Evolutionary conservation across 2,888 invertebrate genomes (phyloP), one percentile per base, ranked within the genome.

Genomic region (Dendrolimus pini): DNA sequence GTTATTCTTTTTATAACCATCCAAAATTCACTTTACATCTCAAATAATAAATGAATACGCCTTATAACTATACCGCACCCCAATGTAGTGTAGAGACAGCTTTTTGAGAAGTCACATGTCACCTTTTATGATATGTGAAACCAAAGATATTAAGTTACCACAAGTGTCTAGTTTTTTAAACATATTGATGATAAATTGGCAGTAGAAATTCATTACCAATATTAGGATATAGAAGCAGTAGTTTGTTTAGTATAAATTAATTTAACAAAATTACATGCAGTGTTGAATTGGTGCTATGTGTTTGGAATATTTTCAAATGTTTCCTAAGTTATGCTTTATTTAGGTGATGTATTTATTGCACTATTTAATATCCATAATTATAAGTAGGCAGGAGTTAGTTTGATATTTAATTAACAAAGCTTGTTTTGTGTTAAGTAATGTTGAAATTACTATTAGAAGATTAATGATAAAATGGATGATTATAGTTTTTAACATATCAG

Each of bases 281-380:
- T 70, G 72, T 80, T 78, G 56, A 77, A 83, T 84, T 82, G 86
- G 88, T 87, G 87, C 87, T 87, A 85, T 79, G 77, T 77, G 77
- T 72, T 30, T 30, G 30, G 6, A 30, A 30, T 30, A 30, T 30
- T 30, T 30, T 30, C 30, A 30, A 30, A 30, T 30, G 30, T 30
- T 30, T 54, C 47, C 12, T 30, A n/a, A 42, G n/a, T 53, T 54
- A 55, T 55, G 41, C 8, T 12, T 55, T 10, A 10, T 55, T 8
- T 8, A 30, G n/a, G 41, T 41, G 8, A n/a, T 55, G 53, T n/a
- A 30, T 30, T 30, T 30, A 30, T 30, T 30, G 52, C 52, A 52
- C n/a, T 52, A 52, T 52, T 18, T 13, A 9, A 30, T 30, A 30
- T 30, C 30, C 6, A 30, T 30, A 30, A 30, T 30, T 30, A 30